Base-by-base conservation (phyloP, 1,140 invertebrate species). In the Cecropterus lyciades region DNA sequence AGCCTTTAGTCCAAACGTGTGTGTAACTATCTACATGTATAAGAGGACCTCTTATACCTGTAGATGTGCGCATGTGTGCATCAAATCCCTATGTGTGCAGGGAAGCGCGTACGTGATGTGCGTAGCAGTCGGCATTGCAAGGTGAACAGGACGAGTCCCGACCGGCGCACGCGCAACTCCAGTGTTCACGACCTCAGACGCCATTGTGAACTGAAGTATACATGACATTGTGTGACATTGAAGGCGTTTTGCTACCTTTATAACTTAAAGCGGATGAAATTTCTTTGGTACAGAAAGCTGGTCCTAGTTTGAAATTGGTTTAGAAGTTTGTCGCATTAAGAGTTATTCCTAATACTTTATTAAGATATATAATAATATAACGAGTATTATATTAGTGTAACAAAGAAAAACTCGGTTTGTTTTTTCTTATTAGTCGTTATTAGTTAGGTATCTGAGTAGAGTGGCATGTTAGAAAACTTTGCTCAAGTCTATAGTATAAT, bases 51-150 rank as follows among this genome's bases (percentile, higher is more conserved):
- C n/a, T n/a, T n/a, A n/a, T n/a, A n/a, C n/a, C n/a, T n/a, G n/a
- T n/a, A n/a, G n/a, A n/a, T n/a, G n/a, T 43, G 24, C 27, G 27
- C 33, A 37, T 57, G 53, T 57, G 65, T 56, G 52, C 10, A 51
- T 65, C 15, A 27, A 10, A 42, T 17, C 37, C 55, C 33, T 57
- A 42, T 40, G 11, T 8, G 10, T 43, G 33, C 2, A 17, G 55
- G 55, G 33, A 57, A 33, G 30, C 40, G 15, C 20, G 13, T 42
- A 49, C 56, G 57, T 69, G 62, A 53, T 70, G 70, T 67, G 67
- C 74, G 60, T 60, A 68, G 67, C 73, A 69, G 75, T 78, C 80
- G 86, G 75, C 86, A 89, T 87, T 89, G 86, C 86, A 89, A 89
- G 86, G 86, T 86, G 75, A 87, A 75, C 75, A 43, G 67, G 74